These are phyloP conservation scores for Pelmatolapia mariae DNA, from an alignment of 2,113 vertebrate species.

Conservation along the genomic window DNA sequence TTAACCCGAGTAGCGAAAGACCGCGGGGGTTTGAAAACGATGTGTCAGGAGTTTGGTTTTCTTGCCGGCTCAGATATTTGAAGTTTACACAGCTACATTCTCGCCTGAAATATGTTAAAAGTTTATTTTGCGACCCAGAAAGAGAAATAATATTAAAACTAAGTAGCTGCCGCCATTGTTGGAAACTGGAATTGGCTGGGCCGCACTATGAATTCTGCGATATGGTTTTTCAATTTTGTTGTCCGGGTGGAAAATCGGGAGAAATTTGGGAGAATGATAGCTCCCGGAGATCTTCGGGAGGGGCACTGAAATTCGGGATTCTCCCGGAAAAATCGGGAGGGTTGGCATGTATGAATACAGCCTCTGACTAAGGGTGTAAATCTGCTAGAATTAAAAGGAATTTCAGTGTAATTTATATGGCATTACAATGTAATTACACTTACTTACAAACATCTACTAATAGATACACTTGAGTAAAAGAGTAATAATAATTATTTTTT, in stretches of 20 bases:
- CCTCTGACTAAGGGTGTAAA: not conserved
- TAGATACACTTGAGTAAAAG: not conserved
- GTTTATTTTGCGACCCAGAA: not conserved
- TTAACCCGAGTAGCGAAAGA: not conserved
- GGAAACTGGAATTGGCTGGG: not conserved
- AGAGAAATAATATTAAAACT: not conserved
- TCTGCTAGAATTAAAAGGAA: not conserved
- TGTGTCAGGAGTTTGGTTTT: not conserved
- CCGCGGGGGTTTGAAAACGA: accelerated
- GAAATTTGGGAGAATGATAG: not conserved
- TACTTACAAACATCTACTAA: not conserved
- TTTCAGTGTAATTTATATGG: not conserved
- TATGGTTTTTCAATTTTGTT: not conserved
- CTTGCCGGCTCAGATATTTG: not conserved
- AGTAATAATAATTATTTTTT: not conserved
- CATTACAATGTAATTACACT: not conserved
- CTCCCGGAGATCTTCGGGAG: not conserved
- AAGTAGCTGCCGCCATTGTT: not conserved
- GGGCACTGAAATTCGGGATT: not conserved
- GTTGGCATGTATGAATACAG: not conserved
- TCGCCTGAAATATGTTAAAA: not conserved
- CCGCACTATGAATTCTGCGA: not conserved
- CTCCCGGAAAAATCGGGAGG: not conserved
- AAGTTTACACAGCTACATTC: not conserved
- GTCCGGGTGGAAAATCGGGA: not conserved